These are phyloP conservation scores for Alosa sapidissima DNA, from an alignment of 2,797 vertebrate species.

Conservation along the genomic window DNA sequence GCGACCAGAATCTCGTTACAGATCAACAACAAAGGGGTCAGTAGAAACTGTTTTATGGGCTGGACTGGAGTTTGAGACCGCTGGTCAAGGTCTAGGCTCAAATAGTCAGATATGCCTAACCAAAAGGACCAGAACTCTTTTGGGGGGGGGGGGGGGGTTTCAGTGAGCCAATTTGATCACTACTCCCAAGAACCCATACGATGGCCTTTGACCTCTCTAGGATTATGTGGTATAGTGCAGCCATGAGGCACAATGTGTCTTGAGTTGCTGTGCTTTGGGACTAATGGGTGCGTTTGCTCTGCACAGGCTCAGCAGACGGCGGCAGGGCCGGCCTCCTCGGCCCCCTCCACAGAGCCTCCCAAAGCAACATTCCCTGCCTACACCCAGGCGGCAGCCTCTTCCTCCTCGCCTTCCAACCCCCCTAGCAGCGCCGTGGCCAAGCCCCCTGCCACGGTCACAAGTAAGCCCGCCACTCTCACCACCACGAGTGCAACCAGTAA, in stretches of 20 bases:
- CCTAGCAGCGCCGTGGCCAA: constrained; percentile 95
- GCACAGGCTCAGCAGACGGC: constrained; percentile 88
- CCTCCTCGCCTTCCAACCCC: constrained; percentile 88
- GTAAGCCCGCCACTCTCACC: constrained; percentile 97
- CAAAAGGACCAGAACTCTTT: not conserved
- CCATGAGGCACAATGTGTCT: not conserved
- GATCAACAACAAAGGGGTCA: no score
- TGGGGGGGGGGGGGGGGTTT: no score
- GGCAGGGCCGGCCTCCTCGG: constrained; percentile 79
- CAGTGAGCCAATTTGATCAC: not conserved
- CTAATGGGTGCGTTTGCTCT: constrained; percentile 42
- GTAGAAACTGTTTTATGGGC: no score
- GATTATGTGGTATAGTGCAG: not conserved
- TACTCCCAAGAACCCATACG: not conserved
- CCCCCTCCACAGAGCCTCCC: constrained; percentile 84
- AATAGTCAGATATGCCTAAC: not conserved
- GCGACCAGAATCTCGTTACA: no score
- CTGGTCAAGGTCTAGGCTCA: not conserved
- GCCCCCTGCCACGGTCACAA: constrained; percentile 89
- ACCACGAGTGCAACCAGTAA: constrained; percentile 99
- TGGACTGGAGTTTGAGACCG: no score
- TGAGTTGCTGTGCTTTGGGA: not conserved
- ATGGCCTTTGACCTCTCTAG: not conserved
- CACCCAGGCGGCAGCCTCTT: constrained; percentile 90
- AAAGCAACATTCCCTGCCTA: constrained; percentile 99